Conservation (phyloP, 2,888 invertebrate species). For the Cataglyphis cursor region DNA sequence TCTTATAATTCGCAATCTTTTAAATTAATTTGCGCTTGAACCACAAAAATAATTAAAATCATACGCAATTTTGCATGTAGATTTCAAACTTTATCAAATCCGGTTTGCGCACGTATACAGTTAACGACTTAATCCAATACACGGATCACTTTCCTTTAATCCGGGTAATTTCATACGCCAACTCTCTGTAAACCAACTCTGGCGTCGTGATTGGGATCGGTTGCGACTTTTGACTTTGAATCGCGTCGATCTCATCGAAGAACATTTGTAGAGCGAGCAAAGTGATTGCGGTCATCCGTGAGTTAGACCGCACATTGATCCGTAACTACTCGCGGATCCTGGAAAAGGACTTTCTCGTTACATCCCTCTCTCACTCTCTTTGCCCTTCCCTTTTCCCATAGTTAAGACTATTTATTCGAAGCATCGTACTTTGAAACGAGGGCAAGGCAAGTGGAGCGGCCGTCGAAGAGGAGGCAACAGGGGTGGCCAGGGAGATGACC, state of each 20-base stretch:
- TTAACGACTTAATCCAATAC: not conserved
- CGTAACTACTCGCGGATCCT: slow-evolving; percentile 55
- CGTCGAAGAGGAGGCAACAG: not conserved
- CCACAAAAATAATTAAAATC: not conserved
- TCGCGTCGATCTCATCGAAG: slow-evolving; percentile 70
- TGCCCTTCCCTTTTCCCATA: not conserved
- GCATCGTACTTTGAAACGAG: slow-evolving; percentile 62
- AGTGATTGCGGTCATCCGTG: slow-evolving; percentile 62
- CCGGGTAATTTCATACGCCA: slow-evolving; percentile 45
- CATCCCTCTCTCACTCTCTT: slow-evolving; percentile 37
- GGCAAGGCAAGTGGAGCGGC: slow-evolving; percentile 22
- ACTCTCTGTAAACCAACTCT: slow-evolving; percentile 38
- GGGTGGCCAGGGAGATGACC: slow-evolving; percentile 23
- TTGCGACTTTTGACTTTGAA: slow-evolving; percentile 53
- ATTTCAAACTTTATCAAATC: not conserved
- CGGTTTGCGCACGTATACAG: not conserved
- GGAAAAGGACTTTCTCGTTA: slow-evolving; percentile 67
- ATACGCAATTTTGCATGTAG: not conserved
- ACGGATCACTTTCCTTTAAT: slow-evolving; percentile 23
- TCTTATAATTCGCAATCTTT: not conserved
- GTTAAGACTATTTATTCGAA: slow-evolving; percentile 74
- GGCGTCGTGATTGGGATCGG: slow-evolving; percentile 21
- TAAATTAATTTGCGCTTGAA: not conserved
- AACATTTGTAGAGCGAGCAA: slow-evolving; percentile 67
- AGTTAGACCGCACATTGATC: slow-evolving; percentile 69